Base-by-base conservation (phyloP, 2,888 invertebrate genomes). In the Sinelater perroti region DNA sequence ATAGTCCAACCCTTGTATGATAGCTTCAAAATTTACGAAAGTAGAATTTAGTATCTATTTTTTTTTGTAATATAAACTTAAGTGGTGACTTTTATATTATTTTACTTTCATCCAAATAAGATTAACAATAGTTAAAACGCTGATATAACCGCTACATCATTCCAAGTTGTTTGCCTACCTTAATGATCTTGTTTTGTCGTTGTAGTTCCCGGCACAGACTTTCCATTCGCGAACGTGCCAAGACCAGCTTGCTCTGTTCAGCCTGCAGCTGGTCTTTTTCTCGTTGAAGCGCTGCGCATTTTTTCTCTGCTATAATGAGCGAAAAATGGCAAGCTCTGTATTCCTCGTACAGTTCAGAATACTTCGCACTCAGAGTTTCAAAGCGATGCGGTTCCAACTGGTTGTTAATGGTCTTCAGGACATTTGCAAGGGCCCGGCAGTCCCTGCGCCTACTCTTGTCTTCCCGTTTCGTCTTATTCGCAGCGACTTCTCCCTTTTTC, bases 161-260 rank as follows among this genome's bases (percentile, higher is more conserved):
- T n/a, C n/a, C n/a, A n/a, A n/a, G n/a, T n/a, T n/a, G n/a, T n/a
- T n/a, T n/a, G 65, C 67, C 64, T 79, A 91, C 90, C 83, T 94
- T 94, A 11, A 96, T 89, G 44, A 90, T 85, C 76, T 95, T 95
- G 74, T 96, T 95, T 69, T 95, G 91, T 73, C 91, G 90, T 78
- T 97, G 97, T 35, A 97, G 83, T 75, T 97, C 96, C 6, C 97
- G 81, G 73, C 97, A 97, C 2, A 97, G 82, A 73, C 89, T 91
- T 76, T 97, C 96, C 65, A 97, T 79, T 72, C 93, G 89, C 17
- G 90, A 89, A 63, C 91, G 88, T 38, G 93, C 87, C 38, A 94
- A 83, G 46, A 94, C 83, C 42, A 88, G 87, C 78, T 93, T 94
- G 65, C 90, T 91, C 61, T 90, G 87, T 70, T 96, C 95, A 45